These are phyloP conservation scores for Drosophila lacicola DNA, from an alignment of 2,888 invertebrate genomes.

Conservation along the genomic window DNA sequence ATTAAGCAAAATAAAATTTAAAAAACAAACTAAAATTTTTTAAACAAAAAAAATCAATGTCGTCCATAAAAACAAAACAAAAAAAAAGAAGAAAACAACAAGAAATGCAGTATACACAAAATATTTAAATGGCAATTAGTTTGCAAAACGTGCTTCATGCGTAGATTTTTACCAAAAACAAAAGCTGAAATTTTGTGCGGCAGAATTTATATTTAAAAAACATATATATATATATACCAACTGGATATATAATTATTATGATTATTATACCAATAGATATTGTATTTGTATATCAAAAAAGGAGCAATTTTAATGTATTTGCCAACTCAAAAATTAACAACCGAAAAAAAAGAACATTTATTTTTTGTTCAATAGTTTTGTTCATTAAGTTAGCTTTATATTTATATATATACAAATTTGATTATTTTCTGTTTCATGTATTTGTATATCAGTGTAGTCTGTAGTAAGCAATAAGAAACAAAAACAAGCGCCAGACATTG, in stretches of 20 bases:
- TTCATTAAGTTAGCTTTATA: constrained; percentile 62
- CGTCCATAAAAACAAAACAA: constrained; percentile 76
- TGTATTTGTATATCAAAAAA: constrained; percentile 76
- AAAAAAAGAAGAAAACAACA: constrained; percentile 58
- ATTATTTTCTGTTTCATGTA: constrained; percentile 57
- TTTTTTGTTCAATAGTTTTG: constrained; percentile 26
- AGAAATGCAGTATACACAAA: constrained; percentile 49
- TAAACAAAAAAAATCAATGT: constrained; percentile 79
- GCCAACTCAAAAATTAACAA: constrained; percentile 37
- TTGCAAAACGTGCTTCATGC: constrained; percentile 76
- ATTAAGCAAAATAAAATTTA: constrained; percentile 33
- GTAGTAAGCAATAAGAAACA: constrained; percentile 41
- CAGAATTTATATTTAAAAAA: constrained; percentile 76
- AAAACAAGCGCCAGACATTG: constrained; percentile 22
- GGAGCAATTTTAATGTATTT: constrained; percentile 75
- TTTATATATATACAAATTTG: constrained; percentile 32
- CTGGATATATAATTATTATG: constrained; percentile 53
- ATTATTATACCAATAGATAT: constrained; percentile 68
- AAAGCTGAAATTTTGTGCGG: constrained; percentile 77
- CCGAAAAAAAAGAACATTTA: constrained; percentile 13
- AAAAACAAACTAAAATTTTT: constrained; percentile 43
- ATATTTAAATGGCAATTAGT: constrained; percentile 72
- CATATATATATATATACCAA: constrained; percentile 44
- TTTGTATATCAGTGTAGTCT: constrained; percentile 60
- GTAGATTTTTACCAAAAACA: constrained; percentile 76